Evolutionary conservation across 2,113 vertebrate genomes (phyloP), one percentile per base, ranked within the genome.

Genomic region (Mystacornis crossleyi): DNA sequence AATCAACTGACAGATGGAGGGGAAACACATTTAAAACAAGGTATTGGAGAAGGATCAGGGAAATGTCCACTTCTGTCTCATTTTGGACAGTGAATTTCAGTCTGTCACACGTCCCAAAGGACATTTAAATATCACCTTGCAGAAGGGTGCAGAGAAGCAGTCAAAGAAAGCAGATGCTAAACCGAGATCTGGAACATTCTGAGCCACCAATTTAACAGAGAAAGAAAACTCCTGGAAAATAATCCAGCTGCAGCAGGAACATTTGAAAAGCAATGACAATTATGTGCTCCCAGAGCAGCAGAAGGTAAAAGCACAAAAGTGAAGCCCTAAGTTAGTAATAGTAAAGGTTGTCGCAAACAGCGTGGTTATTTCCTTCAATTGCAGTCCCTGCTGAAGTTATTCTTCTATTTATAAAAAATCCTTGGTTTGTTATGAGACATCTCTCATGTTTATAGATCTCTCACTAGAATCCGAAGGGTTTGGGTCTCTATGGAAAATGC

Each of bases 271-370:
- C 81, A 73, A 55, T 45, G 82, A 42, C 80, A 93, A 80, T 86
- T 94, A 89, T 36, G 25, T 64, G 65, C 93, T 92, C 77, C 66
- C 85, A 64, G 45, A 93, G 79, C 85, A 85, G 62, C 80, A 95
- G 85, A 96, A 91, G 33, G 80, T 75, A 94, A 33, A 89, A 75
- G 38, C 20, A 91, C 42, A 75, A 34, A 82, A 90, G 70, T 51
- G 79, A 70, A 93, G 67, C 36, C 89, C 11, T 53, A 69, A 91
- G 67, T 75, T 60, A 48, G 81, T 38, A 45, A 85, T 43, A 61
- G 58, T 58, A 83, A 90, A 95, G 57, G 61, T 71, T 72, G 7
- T 53, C 85, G 55, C 61, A 84, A 80, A 45, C 26, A 88, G 36
- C 4, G 2, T 36, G 47, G 81, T 84, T 94, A 70, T 90, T 91